Conservation (phyloP, 2,113 vertebrate genomes). For the Nipponia nippon region DNA sequence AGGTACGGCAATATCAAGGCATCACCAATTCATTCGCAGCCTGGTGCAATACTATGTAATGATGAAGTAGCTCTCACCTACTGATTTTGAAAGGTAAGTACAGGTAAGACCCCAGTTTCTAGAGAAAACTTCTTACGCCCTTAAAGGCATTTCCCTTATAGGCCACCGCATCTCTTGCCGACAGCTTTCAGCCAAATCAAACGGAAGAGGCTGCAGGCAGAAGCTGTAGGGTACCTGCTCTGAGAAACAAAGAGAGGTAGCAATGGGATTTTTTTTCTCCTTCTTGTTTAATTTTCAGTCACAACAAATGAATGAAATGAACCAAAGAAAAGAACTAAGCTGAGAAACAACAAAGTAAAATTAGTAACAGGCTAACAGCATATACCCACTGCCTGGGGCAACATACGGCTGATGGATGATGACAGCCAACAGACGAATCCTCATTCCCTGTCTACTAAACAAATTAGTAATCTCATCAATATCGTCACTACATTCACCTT, state of each 20-base stretch:
- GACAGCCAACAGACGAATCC: constrained; percentile 74
- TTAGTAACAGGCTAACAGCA: constrained; percentile 73
- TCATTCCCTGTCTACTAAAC: constrained; percentile 70
- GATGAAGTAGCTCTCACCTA: neutral
- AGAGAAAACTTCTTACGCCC: neutral
- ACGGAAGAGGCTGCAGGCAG: constrained; percentile 4
- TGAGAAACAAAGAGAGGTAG: constrained; percentile 9
- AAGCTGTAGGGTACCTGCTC: constrained; percentile 11
- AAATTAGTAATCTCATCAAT: constrained; percentile 76
- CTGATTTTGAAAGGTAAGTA: neutral
- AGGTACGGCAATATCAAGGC: neutral
- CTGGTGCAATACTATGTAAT: neutral
- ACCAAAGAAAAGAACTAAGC: constrained; percentile 60
- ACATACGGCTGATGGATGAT: constrained; percentile 73
- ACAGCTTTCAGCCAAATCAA: neutral
- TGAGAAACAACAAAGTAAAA: constrained; percentile 70
- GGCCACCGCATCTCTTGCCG: neutral
- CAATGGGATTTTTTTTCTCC: neutral
- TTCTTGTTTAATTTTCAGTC: constrained; percentile 46
- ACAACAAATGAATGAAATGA: constrained; percentile 69
- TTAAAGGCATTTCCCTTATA: neutral
- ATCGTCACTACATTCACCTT: constrained; percentile 65
- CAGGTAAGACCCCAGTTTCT: neutral
- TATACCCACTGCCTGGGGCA: constrained; percentile 71
- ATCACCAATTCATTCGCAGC: neutral